Base-by-base conservation (phyloP, 2,888 invertebrate species). In the Girardia tigrina region DNA sequence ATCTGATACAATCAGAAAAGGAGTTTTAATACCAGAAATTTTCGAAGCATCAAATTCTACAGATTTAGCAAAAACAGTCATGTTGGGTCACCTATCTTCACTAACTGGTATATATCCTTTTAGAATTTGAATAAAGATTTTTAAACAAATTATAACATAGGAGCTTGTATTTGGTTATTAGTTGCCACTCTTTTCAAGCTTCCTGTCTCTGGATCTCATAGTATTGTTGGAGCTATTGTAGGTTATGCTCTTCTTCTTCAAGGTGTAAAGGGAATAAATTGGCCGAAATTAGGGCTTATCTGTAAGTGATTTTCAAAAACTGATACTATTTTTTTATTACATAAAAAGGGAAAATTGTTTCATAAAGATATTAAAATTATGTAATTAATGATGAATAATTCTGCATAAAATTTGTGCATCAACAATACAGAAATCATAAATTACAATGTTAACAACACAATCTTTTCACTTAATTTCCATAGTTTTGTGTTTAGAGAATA, bases 151-250 rank as follows among this genome's bases (percentile, higher is more conserved):
- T 71, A 6, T 23, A 8, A 28, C 4, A 26, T 28, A 80, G 92
- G 94, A 71, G 91, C 94, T 79, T 94, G 93, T 70, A 87, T 90
- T 73, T 98, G 97, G 97, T 86, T 97, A 80, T 87, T 98, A 78
- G 86, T 91, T 20, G 98, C 98, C 12, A 98, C 98, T 8, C 91
- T 92, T 80, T 87, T 97, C 77, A 90, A 92, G 81, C 87, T 98
- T 81, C 98, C 98, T 2, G 94, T 98, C 77, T 97, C 95, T n/a
- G 97, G 95, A 16, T 98, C 98, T 0, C 98, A 98, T 86, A 94
- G 94, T 80, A 95, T 98, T 81, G 95, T 98, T 70, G 98, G 98
- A 28, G 94, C 97, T 56, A 94, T 95, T 0, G 90, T 98, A 77
- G 98, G 98, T 14, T 98, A 95, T 85, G 92, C 94, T 70, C 87